Evolutionary conservation across 1,140 invertebrate species (phyloP), one percentile per base, ranked within the genome.

Genomic region (Nebria ingens): DNA sequence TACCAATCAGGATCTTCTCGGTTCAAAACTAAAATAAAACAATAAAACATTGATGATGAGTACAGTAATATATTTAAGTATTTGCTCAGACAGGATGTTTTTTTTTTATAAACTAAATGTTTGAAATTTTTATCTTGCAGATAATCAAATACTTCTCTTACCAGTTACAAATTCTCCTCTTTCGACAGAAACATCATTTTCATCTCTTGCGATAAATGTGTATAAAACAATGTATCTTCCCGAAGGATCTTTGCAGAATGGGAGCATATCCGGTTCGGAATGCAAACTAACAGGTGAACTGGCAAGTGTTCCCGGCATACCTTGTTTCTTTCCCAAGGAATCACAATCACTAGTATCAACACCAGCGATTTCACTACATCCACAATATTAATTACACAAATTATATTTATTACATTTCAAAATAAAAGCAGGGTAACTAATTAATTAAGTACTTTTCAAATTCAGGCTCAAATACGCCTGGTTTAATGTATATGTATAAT

Each of bases 1-100:
- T 89, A 94, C 93, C 93, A 96, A 68, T 96, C 91, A 0, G 89
- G 86, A 74, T 96, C 93, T 68, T 96, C 92, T 62, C 87, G 78
- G 72, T 97, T 97, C 11, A 97, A 72, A 1, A 96, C 90, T 70
- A 56, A 52, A 71, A 51, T 25, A n/a, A n/a, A n/a, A n/a, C n/a
- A n/a, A n/a, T 50, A 22, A 13, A n/a, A 17, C 21, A 25, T 52
- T 17, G 21, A 22, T 52, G 9, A 52, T 12, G 17, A 11, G 9
- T 50, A 52, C 34, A 29, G 13, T 52, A 21, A 40, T 29, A 3
- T 17, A 53, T 56, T 49, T 12, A 52, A 11, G 20, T 34, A 9
- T 34, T n/a, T 34, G 9, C n/a, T 34, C 9, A 34, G 9, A 34
- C n/a, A 9, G 29, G n/a, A 9, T 34, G 9, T 9, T 9, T 34